Evolutionary conservation across 2,888 invertebrate species (phyloP).

Genomic region (Drosophila stalkeri): DNA sequence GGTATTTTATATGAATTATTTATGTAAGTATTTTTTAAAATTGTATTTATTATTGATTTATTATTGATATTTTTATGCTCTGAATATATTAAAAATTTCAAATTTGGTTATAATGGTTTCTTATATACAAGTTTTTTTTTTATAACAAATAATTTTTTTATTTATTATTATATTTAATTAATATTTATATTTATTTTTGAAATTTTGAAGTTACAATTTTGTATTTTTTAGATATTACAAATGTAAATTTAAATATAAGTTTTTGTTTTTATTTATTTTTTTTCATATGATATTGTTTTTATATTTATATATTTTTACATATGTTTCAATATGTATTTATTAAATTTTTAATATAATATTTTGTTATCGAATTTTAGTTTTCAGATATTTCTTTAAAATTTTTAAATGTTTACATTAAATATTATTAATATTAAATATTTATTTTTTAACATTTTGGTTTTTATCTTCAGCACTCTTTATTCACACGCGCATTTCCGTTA

Average conservation of each 20-base stretch:
- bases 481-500: slow-evolving; percentile 19
- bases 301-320: neutral
- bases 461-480: slow-evolving; percentile 1
- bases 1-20: neutral
- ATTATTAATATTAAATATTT: too few relatives aligned
- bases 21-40: neutral
- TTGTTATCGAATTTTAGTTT: too few relatives aligned
- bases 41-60: neutral
- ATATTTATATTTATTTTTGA: neutral
- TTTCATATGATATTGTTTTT: neutral
- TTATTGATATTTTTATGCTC: neutral
- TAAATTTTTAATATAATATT: too few relatives aligned
- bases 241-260: neutral
- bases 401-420: too few relatives aligned
- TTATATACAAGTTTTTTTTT: too few relatives aligned
- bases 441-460: neutral
- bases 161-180: neutral
- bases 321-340: too few relatives aligned
- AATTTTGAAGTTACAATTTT: neutral
- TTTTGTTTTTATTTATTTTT: neutral
- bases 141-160: neutral
- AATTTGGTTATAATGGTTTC: too few relatives aligned
- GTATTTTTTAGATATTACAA: neutral
- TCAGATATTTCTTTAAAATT: too few relatives aligned
- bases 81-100: too few relatives aligned